Evolutionary conservation across 2,888 invertebrate genomes (phyloP), one percentile per base, ranked within the genome.

Genomic region (Erebia aethiops): DNA sequence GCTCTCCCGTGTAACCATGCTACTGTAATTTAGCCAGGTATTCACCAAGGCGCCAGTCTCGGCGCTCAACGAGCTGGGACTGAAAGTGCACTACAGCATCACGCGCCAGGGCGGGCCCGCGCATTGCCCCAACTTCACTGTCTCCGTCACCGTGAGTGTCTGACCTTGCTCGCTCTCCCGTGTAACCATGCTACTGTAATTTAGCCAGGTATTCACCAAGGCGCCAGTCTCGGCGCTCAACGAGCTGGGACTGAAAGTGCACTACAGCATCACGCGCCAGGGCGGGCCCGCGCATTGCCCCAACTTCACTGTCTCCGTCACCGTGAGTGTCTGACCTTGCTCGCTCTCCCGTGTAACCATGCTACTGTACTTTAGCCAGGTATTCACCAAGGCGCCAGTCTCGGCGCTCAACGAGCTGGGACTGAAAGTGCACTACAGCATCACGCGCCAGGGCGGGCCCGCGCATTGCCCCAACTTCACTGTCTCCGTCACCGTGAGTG

Each of bases 331-430:
- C 49, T 14, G 49, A 49, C 14, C 3, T 49, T 49, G 49, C 35
- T 35, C 35, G 35, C 35, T 35, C 35, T 5, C 35, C 7, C 35
- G 35, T 11, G 14, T 11, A 3, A 14, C 49, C 49, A 1, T 49
- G 13, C 14, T 18, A 56, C 56, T 11, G 10, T 56, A 26, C 1
- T 26, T 14, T 43, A 11, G 56, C 0, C 78, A 91, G 91, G 89
- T 91, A 3, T 49, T 14, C 3, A 13, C 49, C 49, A 49, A 49
- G 14, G 49, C 51, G 49, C 51, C 51, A 8, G 51, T 51, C 5
- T 51, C n/a, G 2, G 51, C 51, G 14, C 51, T 51, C n/a, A 51
- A 51, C 51, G 51, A 51, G 51, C n/a, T 51, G 51, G 51, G 51
- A 14, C 51, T 51, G 51, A 51, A 51, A n/a, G 51, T 51, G 51